Conservation (phyloP, 2,797 vertebrate genomes). For the Chanos chanos region DNA sequence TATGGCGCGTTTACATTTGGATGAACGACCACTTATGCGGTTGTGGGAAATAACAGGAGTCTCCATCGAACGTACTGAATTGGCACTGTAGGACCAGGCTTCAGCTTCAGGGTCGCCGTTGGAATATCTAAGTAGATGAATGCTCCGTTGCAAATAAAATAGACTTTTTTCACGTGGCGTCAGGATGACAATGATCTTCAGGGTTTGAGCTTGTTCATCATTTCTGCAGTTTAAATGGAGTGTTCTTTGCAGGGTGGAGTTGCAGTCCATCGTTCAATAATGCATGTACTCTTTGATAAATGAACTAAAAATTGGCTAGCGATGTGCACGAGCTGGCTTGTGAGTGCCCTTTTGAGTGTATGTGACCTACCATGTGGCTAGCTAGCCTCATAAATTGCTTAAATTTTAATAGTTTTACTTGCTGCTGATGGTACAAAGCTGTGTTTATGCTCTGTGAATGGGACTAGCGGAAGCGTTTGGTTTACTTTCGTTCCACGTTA, state of each 20-base stretch:
- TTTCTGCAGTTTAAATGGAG: neutral
- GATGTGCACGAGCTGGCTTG: constrained; percentile 1
- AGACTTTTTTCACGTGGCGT: too few species aligned
- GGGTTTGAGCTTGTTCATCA: neutral
- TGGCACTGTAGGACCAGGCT: constrained; percentile 20
- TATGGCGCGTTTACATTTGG: neutral
- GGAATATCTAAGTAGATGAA: too few species aligned
- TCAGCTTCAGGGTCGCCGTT: neutral
- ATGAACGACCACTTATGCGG: neutral
- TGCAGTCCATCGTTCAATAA: constrained; percentile 22
- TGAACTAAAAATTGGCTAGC: constrained; percentile 1
- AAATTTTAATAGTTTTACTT: too few species aligned
- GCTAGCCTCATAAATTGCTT: neutral
- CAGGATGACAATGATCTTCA: too few species aligned
- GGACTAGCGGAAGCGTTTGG: too few species aligned
- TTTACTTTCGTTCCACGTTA: too few species aligned
- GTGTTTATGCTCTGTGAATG: too few species aligned
- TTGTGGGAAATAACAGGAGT: neutral
- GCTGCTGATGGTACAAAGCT: too few species aligned
- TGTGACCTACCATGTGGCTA: constrained; percentile 11
- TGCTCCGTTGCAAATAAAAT: too few species aligned
- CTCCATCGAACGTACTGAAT: constrained; percentile 11
- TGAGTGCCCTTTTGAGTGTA: constrained; percentile 16
- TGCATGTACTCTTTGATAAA: constrained; percentile 7
- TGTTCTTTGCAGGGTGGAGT: constrained; percentile 24